phyloP scores from a whole-genome alignment of 1,140 invertebrate genomes.

The Archivesica marissinica region DNA sequence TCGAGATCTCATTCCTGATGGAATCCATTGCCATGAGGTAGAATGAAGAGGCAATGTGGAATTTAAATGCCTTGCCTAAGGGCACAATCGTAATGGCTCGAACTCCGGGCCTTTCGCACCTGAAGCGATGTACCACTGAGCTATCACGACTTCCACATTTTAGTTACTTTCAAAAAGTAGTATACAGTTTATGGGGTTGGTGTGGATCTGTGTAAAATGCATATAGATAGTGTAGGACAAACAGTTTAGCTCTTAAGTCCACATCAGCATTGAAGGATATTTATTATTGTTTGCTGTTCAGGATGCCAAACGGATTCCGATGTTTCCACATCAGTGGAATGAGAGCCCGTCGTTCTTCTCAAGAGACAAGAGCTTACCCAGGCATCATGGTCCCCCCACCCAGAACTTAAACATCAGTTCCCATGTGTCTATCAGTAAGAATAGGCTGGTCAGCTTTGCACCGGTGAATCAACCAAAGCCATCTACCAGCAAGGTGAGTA shows the following conservation, averaged over 20 bases:
- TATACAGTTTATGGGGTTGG: background rate
- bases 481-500: background rate
- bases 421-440: conserved; percentile 68
- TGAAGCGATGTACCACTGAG: too few species aligned
- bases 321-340: conserved; percentile 40
- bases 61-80: too few species aligned
- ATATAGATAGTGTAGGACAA: background rate
- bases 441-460: conserved; percentile 63
- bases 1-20: too few species aligned
- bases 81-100: too few species aligned
- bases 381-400: conserved; percentile 62
- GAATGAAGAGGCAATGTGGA: too few species aligned
- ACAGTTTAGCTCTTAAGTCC: background rate
- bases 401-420: conserved; percentile 59
- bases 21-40: too few species aligned
- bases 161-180: too few species aligned
- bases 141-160: too few species aligned
- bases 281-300: conserved; percentile 52
- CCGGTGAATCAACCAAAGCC: background rate
- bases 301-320: conserved; percentile 81
- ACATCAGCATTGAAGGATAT: background rate
- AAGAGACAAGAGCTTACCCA: background rate
- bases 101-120: too few species aligned
- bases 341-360: conserved; percentile 47
- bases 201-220: background rate